phyloP scores from a whole-genome alignment of 2,888 invertebrate species.

The Melipona beecheii region DNA sequence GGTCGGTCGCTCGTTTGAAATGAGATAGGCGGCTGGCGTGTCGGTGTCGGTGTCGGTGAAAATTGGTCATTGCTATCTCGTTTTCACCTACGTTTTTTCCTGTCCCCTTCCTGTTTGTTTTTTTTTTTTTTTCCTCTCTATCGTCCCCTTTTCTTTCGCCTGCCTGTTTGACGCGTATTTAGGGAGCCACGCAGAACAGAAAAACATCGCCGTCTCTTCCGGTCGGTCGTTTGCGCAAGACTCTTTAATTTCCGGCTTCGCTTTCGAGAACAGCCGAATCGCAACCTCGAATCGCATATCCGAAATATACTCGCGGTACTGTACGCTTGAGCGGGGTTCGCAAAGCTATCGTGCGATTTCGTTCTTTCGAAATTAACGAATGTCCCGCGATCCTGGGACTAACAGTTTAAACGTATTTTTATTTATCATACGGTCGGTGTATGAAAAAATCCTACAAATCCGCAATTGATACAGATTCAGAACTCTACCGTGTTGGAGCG shows the following conservation, averaged over 20 bases:
- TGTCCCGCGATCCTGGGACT: neutral
- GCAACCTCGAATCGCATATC: neutral
- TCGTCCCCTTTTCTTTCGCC: neutral
- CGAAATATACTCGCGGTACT: neutral
- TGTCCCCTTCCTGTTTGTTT: neutral
- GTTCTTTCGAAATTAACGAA: neutral
- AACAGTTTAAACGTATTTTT: neutral
- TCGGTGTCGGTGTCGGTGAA: conserved; percentile 47
- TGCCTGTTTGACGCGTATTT: conserved; percentile 31
- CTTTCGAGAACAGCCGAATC: conserved; percentile 9
- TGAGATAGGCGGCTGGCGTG: conserved; percentile 55
- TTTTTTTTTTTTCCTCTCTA: neutral
- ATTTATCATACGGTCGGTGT: neutral
- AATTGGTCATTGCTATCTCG: conserved; percentile 54
- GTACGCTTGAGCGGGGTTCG: neutral
- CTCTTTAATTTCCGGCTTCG: conserved; percentile 51
- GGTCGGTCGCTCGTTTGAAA: conserved; percentile 66
- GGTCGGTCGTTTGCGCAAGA: conserved; percentile 26
- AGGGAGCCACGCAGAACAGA: conserved; percentile 16
- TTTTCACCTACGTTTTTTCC: neutral
- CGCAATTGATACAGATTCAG: no score
- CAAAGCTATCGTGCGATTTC: neutral
- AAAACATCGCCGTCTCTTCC: conserved; percentile 32
- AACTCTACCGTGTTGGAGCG: no score
- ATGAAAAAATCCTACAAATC: neutral